Evolutionary conservation across 2,888 invertebrate species (phyloP).

Genomic region (Andrena flavipes): DNA sequence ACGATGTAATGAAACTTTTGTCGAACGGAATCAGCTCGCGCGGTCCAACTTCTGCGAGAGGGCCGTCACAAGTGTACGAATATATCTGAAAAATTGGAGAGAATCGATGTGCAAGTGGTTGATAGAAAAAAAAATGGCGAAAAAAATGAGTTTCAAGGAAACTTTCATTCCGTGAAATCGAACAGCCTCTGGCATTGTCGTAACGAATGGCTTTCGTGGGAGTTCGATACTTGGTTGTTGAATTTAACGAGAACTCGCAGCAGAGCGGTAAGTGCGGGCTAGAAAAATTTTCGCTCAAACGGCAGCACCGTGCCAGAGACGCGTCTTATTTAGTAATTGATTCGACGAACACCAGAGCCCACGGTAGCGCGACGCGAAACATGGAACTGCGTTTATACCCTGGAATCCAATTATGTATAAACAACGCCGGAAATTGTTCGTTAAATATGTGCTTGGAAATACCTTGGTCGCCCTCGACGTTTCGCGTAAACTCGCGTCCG

Average conservation of each 20-base stretch:
- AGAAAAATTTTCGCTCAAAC: constrained; percentile 33
- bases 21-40: background rate
- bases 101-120: background rate
- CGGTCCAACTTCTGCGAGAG: background rate
- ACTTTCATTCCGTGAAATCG: background rate
- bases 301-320: constrained; percentile 4
- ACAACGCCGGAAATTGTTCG: constrained; percentile 2
- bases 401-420: constrained; percentile 17
- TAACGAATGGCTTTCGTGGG: constrained; percentile 18
- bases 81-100: background rate
- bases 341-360: constrained; percentile 26
- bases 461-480: background rate
- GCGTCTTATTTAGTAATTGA: constrained; percentile 44
- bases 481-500: background rate
- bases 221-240: constrained; percentile 36
- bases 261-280: constrained; percentile 3
- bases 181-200: background rate
- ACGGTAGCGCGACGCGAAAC: constrained; percentile 11
- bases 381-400: constrained; percentile 30
- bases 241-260: constrained; percentile 46
- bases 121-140: too few relatives aligned
- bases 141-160: background rate
- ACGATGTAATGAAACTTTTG: constrained; percentile 7
- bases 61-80: background rate
- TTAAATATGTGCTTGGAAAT: constrained; percentile 10